Percentiles rank a stretch among this genome's conserved stretches.
Conservation (phyloP, 2,797 vertebrate genomes). For the Cottoperca gobio region DNA sequence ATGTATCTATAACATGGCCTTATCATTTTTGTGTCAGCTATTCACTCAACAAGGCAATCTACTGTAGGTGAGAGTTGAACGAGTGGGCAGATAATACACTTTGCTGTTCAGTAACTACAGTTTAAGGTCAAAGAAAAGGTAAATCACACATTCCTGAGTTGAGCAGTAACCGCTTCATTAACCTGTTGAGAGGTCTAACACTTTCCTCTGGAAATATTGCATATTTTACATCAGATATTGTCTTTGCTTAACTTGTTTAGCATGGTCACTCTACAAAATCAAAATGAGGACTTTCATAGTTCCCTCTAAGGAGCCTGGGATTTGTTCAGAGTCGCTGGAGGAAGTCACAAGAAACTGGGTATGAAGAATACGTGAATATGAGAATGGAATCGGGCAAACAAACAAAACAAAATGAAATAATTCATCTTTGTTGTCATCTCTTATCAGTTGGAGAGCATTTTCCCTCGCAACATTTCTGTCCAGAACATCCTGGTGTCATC, state of each 20-base stretch:
- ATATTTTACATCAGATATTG: background rate
- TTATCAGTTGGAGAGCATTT: constrained; percentile 72
- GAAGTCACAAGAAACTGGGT: constrained; percentile 77
- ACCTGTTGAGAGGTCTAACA: background rate
- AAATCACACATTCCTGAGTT: background rate
- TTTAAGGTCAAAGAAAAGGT: constrained; percentile 25
- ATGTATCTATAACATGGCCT: constrained; percentile 27
- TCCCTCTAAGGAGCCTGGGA: constrained; percentile 1
- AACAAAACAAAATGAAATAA: background rate
- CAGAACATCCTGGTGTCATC: constrained; percentile 56
- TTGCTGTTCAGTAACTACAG: constrained; percentile 1
- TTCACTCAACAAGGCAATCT: background rate
- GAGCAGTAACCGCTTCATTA: background rate
- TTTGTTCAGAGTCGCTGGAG: constrained; percentile 29
- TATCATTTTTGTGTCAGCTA: constrained; percentile 5
- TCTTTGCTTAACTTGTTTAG: constrained; percentile 57
- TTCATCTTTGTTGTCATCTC: constrained; percentile 13
- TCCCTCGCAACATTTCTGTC: constrained; percentile 62
- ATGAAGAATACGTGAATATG: constrained; percentile 32
- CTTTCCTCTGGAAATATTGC: background rate
- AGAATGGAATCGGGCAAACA: background rate
- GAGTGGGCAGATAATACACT: background rate
- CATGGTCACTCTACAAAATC: constrained; percentile 77
- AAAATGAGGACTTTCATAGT: constrained; percentile 56
- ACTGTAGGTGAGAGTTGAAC: background rate